phyloP scores from a whole-genome alignment of 2,113 vertebrate genomes.

The Clarias magur region DNA sequence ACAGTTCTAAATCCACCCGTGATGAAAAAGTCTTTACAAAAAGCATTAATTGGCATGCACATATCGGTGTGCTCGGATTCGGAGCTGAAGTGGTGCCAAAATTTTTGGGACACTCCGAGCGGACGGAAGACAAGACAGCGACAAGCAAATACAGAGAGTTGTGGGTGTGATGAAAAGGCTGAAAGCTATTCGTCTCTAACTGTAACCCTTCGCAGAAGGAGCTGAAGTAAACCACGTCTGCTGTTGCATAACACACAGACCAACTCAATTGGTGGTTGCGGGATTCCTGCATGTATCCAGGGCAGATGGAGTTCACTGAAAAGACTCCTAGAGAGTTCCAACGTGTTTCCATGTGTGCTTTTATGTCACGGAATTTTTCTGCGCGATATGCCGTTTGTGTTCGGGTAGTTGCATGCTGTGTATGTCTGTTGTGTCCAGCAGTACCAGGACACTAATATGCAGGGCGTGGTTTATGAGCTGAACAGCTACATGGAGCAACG shows the following conservation, averaged over 20 bases:
- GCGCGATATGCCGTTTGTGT: background rate
- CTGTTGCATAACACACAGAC: conserved; percentile 3
- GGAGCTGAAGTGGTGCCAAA: background rate
- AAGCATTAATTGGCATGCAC: background rate
- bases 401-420: conserved; percentile 41
- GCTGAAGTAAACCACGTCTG: conserved; percentile 1
- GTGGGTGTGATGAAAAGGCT: background rate
- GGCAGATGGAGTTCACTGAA: background rate
- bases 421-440: conserved; percentile 71
- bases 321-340: background rate
- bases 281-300: background rate
- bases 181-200: background rate
- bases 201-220: conserved; percentile 8
- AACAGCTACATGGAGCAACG: conserved; percentile 97
- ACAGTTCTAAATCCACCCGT: background rate
- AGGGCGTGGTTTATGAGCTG: conserved; percentile 94
- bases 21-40: background rate
- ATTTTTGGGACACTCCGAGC: background rate
- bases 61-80: background rate
- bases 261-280: background rate
- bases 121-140: background rate
- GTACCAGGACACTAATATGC: conserved; percentile 97
- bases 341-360: background rate
- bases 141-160: background rate
- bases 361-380: background rate